Percentiles rank a stretch among this genome's conserved stretches.
phyloP scores from a whole-genome alignment of 2,888 invertebrate species.

The Hydropsyche betteni region DNA sequence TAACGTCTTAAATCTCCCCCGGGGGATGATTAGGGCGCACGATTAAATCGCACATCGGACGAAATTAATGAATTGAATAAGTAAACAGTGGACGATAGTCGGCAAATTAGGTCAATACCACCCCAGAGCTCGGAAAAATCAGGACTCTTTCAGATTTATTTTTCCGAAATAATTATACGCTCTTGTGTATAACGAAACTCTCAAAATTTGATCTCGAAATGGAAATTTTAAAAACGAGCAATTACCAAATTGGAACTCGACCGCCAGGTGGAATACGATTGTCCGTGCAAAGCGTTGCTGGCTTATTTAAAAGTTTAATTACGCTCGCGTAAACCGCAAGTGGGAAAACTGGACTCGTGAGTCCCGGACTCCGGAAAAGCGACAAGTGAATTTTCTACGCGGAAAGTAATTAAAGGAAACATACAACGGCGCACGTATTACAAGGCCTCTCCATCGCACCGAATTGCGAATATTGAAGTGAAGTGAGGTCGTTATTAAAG shows the following conservation, averaged over 20 bases:
- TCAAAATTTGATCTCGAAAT: too few relatives aligned
- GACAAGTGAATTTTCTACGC: conserved; percentile 38
- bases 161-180: background rate
- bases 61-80: conserved; percentile 36
- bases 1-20: conserved; percentile 39
- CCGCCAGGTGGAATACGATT: conserved; percentile 27
- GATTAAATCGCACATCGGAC: conserved; percentile 35
- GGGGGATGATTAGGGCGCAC: conserved; percentile 30
- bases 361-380: background rate
- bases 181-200: too few relatives aligned
- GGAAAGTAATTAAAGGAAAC: conserved; percentile 39
- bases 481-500: conserved; percentile 35
- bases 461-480: conserved; percentile 38
- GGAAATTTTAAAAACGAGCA: too few relatives aligned
- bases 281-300: conserved; percentile 16
- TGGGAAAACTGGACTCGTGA: conserved; percentile 1
- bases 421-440: conserved; percentile 27
- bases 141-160: background rate
- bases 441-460: background rate
- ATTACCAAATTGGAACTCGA: background rate
- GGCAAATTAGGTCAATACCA: background rate
- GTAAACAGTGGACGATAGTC: conserved; percentile 14
- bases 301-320: conserved; percentile 43
- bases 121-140: background rate
- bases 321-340: conserved; percentile 30